phyloP scores from a whole-genome alignment of 2,797 vertebrate species.

The Malurus leucopterus region DNA sequence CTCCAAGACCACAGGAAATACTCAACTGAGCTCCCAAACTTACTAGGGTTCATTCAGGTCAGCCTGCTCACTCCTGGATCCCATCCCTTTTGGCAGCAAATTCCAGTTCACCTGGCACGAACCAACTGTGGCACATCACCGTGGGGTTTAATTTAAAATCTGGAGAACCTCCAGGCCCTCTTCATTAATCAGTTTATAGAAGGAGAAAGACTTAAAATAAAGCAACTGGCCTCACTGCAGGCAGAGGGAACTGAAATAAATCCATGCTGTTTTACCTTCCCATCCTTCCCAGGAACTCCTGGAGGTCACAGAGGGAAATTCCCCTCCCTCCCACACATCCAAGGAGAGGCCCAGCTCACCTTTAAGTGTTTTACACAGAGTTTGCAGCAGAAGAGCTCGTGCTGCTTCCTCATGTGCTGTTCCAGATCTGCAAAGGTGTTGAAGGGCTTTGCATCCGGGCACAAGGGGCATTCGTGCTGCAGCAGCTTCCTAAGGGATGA shows the following conservation, averaged over 20 bases:
- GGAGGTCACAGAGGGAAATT: neutral
- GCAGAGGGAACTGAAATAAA: neutral
- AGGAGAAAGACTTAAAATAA: neutral
- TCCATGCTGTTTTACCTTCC: neutral
- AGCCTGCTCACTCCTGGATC: neutral
- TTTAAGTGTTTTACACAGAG: slow-evolving; percentile 93
- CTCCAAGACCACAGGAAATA: neutral
- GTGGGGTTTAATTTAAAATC: neutral
- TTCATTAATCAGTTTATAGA: neutral
- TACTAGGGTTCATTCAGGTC: neutral
- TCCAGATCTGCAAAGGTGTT: slow-evolving; percentile 89
- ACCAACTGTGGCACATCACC: neutral
- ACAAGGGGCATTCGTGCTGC: slow-evolving; percentile 84
- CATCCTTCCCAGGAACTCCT: neutral
- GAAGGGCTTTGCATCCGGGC: slow-evolving; percentile 85
- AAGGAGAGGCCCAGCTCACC: slow-evolving; percentile 66
- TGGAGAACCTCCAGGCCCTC: neutral
- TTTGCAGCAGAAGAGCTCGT: slow-evolving; percentile 95
- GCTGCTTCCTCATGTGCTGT: slow-evolving; percentile 94
- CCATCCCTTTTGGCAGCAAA: neutral
- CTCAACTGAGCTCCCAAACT: neutral
- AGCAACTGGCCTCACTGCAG: neutral
- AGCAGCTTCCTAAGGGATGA: slow-evolving; percentile 81
- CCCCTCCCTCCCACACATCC: neutral
- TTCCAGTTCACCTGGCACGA: neutral